Conservation (phyloP, 1,140 invertebrate species). For the Philotrypesis tridentata region DNA sequence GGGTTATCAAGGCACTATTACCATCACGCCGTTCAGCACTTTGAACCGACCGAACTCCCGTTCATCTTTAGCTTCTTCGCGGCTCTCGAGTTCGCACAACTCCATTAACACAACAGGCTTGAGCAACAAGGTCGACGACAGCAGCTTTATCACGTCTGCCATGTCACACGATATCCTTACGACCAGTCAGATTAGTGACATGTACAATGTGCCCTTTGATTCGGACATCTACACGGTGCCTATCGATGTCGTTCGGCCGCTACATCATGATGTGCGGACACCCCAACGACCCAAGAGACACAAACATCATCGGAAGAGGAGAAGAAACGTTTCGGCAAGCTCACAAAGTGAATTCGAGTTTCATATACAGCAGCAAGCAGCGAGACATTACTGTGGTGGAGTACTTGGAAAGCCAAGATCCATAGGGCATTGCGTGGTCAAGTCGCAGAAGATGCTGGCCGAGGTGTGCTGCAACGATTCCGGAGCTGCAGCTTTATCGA, state of each 20-base stretch:
- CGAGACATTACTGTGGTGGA: slow-evolving; percentile 67
- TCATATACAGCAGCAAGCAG: slow-evolving; percentile 65
- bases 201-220: slow-evolving; percentile 90
- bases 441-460: slow-evolving; percentile 69
- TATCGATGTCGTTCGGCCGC: slow-evolving; percentile 82
- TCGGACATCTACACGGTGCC: slow-evolving; percentile 90
- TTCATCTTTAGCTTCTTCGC: slow-evolving; percentile 81
- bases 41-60: slow-evolving; percentile 80
- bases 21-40: slow-evolving; percentile 71
- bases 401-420: slow-evolving; percentile 65
- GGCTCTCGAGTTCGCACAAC: slow-evolving; percentile 87
- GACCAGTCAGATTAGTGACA: slow-evolving; percentile 76
- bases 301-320: slow-evolving; percentile 77
- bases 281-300: slow-evolving; percentile 76
- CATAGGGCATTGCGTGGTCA: slow-evolving; percentile 63
- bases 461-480: slow-evolving; percentile 76
- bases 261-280: slow-evolving; percentile 66
- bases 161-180: slow-evolving; percentile 87
- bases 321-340: slow-evolving; percentile 76
- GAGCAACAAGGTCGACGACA: slow-evolving; percentile 83
- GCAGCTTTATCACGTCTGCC: slow-evolving; percentile 88
- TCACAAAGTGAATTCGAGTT: slow-evolving; percentile 71
- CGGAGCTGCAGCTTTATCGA: slow-evolving; percentile 40
- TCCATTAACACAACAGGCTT: slow-evolving; percentile 82
- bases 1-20: slow-evolving; percentile 57